Evolutionary conservation across 2,888 invertebrate genomes (phyloP).

Genomic region (Clistopyga incitator): DNA sequence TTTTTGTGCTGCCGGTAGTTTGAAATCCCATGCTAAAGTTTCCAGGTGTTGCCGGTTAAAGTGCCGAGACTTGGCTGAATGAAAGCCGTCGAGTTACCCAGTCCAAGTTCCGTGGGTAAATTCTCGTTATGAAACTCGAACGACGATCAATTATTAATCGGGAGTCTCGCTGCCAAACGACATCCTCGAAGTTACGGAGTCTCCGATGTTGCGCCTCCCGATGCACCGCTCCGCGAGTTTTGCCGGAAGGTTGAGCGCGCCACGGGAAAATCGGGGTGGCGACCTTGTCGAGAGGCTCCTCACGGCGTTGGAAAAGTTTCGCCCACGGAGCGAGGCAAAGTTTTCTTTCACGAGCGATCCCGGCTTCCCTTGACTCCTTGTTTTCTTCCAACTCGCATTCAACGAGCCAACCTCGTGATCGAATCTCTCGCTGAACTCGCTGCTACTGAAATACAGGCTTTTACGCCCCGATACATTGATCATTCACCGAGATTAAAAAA

Average conservation of each 20-base stretch:
- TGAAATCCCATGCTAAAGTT: slow-evolving; percentile 48
- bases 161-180: slow-evolving; percentile 21
- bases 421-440: background rate
- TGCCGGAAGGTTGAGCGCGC: slow-evolving; percentile 24
- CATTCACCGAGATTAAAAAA: background rate
- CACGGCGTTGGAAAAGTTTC: slow-evolving; percentile 54
- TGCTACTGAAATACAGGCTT: background rate
- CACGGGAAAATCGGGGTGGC: slow-evolving; percentile 46
- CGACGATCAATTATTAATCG: slow-evolving; percentile 61
- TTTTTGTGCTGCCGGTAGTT: slow-evolving; percentile 47
- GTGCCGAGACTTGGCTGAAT: background rate
- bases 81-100: background rate
- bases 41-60: background rate
- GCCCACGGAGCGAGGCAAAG: slow-evolving; percentile 20
- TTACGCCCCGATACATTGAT: background rate
- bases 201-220: background rate
- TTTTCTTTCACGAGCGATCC: slow-evolving; percentile 29
- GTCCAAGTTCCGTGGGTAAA: slow-evolving; percentile 28
- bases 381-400: background rate
- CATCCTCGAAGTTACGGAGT: slow-evolving; percentile 29
- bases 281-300: slow-evolving; percentile 57
- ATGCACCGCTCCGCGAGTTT: slow-evolving; percentile 22
- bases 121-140: slow-evolving; percentile 27
- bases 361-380: slow-evolving; percentile 16
- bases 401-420: background rate